Base-by-base conservation (phyloP, 2,113 vertebrate genomes). In the Syngnathoides biaculeatus region DNA sequence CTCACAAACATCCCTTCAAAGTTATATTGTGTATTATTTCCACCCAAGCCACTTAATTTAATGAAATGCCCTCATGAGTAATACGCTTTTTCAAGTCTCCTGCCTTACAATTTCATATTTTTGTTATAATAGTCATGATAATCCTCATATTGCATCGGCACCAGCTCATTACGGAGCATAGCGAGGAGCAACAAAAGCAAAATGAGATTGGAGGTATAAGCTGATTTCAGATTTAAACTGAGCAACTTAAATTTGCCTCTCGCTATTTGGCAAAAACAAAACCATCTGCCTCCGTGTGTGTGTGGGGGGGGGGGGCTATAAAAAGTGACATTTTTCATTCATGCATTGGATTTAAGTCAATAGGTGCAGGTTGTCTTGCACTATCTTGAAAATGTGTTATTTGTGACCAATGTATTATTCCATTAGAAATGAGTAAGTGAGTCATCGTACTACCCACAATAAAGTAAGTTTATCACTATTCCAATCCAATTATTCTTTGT, bases 201-300 rank as follows among this genome's bases (percentile, higher is more conserved):
- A 89, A 88, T 84, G 84, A 88, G 86, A 90, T 84, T 82, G 83
- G 67, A 65, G 67, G 55, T 57, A 57, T 89, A 92, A 92, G 86
- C 89, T 87, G 87, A 90, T 89, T 88, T 88, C 66, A 85, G 87
- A 81, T 87, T 91, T 87, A 88, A 85, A 88, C 81, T 84, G 71
- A 71, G 59, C 79, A 87, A 87, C 67, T 81, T 70, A 77, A 74
- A 81, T 83, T 79, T 89, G 64, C 74, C 83, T 85, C 74, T 78
- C 48, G 48, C 79, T 75, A 22, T 83, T 74, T 79, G 17, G 57
- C 67, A 79, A 89, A 80, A 88, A 89, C 83, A 86, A 79, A 88
- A 72, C 69, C 84, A 79, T 87, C 84, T 91, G 87, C 73, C 67
- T 78, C 71, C 14, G 2, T 27, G 55, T 56, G 26, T 56, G 22